Percentiles rank a stretch among this genome's conserved stretches.
These are phyloP conservation scores for Polydrusus tereticollis DNA, from an alignment of 2,888 invertebrate genomes.

Conservation along the genomic window DNA sequence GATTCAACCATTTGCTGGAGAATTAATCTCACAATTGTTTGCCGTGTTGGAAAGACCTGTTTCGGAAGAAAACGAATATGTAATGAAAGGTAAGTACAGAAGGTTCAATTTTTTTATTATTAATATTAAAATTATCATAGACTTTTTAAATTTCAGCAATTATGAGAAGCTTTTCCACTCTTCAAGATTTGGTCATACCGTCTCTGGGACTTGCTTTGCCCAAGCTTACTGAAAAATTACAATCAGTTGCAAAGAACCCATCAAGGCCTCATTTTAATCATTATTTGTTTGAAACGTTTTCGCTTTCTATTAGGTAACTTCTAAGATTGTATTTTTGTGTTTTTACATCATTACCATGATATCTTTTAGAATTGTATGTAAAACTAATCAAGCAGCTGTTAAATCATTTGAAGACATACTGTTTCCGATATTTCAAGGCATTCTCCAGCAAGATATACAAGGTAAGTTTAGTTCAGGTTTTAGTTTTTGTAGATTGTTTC, in stretches of 20 bases:
- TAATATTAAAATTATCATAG: too few species aligned
- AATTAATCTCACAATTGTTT: slow-evolving; percentile 83
- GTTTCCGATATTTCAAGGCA: slow-evolving; percentile 95
- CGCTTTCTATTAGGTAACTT: slow-evolving; percentile 89
- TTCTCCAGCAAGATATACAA: slow-evolving; percentile 93
- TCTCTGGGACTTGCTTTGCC: slow-evolving; percentile 85
- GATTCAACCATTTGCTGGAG: slow-evolving; percentile 76
- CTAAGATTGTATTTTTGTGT: slow-evolving; percentile 63
- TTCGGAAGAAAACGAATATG: slow-evolving; percentile 95
- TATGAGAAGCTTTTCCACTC: slow-evolving; percentile 87
- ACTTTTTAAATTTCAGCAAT: slow-evolving; percentile 75
- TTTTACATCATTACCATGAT: background rate
- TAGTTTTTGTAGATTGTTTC: too few species aligned
- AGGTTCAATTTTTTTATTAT: too few species aligned
- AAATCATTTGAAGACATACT: slow-evolving; percentile 90
- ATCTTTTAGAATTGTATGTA: slow-evolving; percentile 82
- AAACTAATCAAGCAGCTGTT: slow-evolving; percentile 83
- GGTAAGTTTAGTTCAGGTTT: slow-evolving; percentile 68
- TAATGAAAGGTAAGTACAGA: slow-evolving; percentile 92
- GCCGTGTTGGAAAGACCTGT: slow-evolving; percentile 78
- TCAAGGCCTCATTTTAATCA: slow-evolving; percentile 99
- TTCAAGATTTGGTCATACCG: slow-evolving; percentile 86
- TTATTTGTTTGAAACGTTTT: slow-evolving; percentile 95
- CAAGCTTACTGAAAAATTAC: slow-evolving; percentile 86
- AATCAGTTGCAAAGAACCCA: slow-evolving; percentile 90